Evolutionary conservation across 2,113 vertebrate species (phyloP).

Genomic region (Notarius lentiginosus): DNA sequence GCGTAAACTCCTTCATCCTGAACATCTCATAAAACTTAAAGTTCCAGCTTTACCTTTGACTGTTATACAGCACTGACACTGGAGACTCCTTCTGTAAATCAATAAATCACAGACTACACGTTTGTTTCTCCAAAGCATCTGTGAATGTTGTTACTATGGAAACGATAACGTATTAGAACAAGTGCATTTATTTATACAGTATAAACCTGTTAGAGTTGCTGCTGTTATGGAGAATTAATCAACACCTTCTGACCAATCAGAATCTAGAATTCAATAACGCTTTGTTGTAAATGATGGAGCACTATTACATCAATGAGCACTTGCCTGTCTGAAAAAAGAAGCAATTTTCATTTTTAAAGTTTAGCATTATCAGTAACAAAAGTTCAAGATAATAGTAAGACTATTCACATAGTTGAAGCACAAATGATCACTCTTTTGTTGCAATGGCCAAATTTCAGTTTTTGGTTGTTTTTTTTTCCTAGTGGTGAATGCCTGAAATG

Average conservation of each 20-base stretch:
- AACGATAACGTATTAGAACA: background rate
- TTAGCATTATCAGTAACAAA: background rate
- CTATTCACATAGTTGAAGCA: background rate
- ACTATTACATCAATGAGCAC: background rate
- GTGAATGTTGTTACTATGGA: background rate
- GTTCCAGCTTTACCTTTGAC: no score
- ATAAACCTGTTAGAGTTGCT: background rate
- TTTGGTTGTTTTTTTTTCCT: background rate
- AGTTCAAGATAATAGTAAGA: background rate
- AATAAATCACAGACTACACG: background rate
- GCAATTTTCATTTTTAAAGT: no score
- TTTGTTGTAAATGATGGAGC: background rate
- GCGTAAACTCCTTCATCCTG: no score
- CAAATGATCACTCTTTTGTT: background rate
- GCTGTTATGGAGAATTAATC: background rate
- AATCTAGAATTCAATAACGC: background rate
- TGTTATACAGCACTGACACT: no score
- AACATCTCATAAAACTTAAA: no score
- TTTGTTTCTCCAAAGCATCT: background rate
- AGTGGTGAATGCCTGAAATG: background rate
- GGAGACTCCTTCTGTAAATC: no score
- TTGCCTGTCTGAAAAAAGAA: background rate
- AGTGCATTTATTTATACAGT: no score
- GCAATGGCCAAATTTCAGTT: background rate
- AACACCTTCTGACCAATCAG: background rate